Conservation (phyloP, 2,888 invertebrate genomes). For the Conops quadrifasciatus region DNA sequence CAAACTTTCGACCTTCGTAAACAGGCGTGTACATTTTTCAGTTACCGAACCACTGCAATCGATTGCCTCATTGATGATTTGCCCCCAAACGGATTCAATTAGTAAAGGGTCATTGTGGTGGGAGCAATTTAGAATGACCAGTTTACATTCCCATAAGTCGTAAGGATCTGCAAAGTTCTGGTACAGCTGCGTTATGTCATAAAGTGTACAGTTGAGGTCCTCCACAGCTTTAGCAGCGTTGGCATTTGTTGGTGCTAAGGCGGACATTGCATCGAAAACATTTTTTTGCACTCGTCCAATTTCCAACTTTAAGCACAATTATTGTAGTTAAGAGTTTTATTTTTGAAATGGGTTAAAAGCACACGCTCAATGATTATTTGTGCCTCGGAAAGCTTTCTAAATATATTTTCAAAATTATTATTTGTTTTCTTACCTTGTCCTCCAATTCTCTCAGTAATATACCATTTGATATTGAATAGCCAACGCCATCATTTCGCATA, state of each 20-base stretch:
- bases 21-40: slow-evolving; percentile 74
- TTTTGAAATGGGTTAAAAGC: not conserved
- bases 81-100: slow-evolving; percentile 91
- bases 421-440: slow-evolving; percentile 75
- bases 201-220: slow-evolving; percentile 81
- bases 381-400: too few species aligned
- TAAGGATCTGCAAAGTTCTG: slow-evolving; percentile 92
- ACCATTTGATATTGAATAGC: slow-evolving; percentile 76
- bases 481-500: slow-evolving; percentile 86
- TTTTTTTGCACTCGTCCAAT: slow-evolving; percentile 85
- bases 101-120: slow-evolving; percentile 88
- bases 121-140: slow-evolving; percentile 94
- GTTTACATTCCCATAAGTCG: slow-evolving; percentile 90
- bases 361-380: too few species aligned
- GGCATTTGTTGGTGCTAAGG: slow-evolving; percentile 65
- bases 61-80: slow-evolving; percentile 70
- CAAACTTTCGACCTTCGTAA: slow-evolving; percentile 79
- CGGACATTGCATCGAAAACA: slow-evolving; percentile 73
- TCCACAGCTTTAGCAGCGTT: slow-evolving; percentile 72
- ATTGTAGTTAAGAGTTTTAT: slow-evolving; percentile 5
- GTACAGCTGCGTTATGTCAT: slow-evolving; percentile 90
- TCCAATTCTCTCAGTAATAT: slow-evolving; percentile 88
- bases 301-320: slow-evolving; percentile 68
- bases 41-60: slow-evolving; percentile 62
- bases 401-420: too few species aligned